Evolutionary conservation across 2,888 invertebrate species (phyloP), one percentile per base, ranked within the genome.

Genomic region (Clanis bilineata): DNA sequence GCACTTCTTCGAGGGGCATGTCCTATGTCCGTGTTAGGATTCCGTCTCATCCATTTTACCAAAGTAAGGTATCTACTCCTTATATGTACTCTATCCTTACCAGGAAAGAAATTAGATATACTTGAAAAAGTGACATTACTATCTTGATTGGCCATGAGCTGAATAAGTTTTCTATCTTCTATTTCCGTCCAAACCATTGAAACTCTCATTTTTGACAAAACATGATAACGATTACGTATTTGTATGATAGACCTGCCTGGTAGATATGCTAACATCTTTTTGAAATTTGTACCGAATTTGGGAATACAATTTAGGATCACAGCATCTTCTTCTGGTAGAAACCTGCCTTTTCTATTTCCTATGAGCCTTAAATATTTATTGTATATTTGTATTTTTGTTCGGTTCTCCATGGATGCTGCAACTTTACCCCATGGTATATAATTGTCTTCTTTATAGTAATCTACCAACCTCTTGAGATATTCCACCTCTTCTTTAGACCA

Each of bases 381-480:
- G 69, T 96, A 95, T 10, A 96, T 83, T 77, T 96, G 96, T 2
- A 91, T 86, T 75, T 94, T 95, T 0, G 94, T 93, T 65, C 95
- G 92, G 62, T 93, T 93, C 9, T 93, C 93, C 82, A 96, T 94
- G 56, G 93, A 92, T 23, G 92, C 90, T 0, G 93, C 90, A 6
- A 97, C 94, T 75, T 94, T 94, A 2, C 93, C 92, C 97, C 97
- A 97, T 0, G 96, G 95, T 64, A 97, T 95, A 51, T 93, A 93
- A 62, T 94, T 88, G 18, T 95, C 96, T 59, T 94, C 89, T 64
- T 90, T 93, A 65, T 94, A 94, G 63, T 86, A 86, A n/a, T 94
- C 93, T 0, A 97, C 93, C 1, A 95, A 81, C 59, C 93, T 88
- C 38, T 92, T 75, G 2, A 98, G 86, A 55, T 93, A 91, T 56